These are phyloP conservation scores for Allochrocebus solatus DNA, from an alignment of 2,797 vertebrate genomes.

Conservation along the genomic window DNA sequence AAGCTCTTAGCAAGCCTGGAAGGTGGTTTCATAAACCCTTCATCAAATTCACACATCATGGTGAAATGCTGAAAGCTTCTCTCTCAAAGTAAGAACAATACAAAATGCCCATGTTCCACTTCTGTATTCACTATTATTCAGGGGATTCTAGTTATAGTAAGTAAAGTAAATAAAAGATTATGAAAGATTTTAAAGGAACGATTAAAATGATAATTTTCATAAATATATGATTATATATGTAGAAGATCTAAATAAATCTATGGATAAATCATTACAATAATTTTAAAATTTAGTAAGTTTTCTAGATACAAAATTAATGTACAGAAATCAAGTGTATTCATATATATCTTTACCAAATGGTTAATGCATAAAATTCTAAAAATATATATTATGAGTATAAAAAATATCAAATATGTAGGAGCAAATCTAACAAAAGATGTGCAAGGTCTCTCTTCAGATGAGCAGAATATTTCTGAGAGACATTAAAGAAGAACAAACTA, in stretches of 20 bases:
- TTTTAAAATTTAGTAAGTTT: not conserved
- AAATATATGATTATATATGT: not conserved
- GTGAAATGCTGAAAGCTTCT: not conserved
- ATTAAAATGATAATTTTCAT: not conserved
- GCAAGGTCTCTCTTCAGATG: not conserved
- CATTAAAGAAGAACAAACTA: not conserved
- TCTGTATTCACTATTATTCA: not conserved
- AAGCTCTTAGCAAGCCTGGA: not conserved
- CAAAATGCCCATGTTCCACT: not conserved
- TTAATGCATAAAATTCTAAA: not conserved
- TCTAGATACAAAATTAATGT: not conserved
- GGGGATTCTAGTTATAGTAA: not conserved
- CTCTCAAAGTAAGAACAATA: not conserved
- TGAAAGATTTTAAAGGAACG: not conserved
- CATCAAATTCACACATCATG: not conserved
- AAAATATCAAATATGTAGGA: not conserved
- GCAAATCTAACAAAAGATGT: not conserved
- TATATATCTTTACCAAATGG: not conserved
- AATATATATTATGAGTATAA: not conserved
- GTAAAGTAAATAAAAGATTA: not conserved
- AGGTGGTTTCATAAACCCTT: not conserved
- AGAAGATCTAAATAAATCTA: not conserved
- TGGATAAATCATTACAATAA: not conserved
- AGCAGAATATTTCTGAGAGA: not conserved
- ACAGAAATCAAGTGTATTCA: not conserved